A percentile compares a stretch with the other conserved stretches of the same genome.
Evolutionary conservation across 1,140 invertebrate species (phyloP).

Genomic region (Drosophila arizonae): DNA sequence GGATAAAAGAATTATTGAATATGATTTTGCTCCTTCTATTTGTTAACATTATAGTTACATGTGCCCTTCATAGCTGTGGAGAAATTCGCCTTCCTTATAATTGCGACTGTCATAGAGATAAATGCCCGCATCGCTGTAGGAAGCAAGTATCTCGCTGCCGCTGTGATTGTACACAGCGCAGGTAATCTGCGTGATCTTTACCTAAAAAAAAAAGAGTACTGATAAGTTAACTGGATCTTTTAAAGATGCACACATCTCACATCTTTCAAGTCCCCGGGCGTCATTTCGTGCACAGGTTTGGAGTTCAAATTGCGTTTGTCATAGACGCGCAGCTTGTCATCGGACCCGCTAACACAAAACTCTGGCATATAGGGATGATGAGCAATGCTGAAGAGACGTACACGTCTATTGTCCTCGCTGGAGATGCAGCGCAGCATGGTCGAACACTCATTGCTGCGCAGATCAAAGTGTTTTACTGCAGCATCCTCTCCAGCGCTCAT

Average conservation of each 20-base stretch:
- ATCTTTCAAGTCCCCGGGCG: conserved; percentile 72
- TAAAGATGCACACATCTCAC: conserved; percentile 39
- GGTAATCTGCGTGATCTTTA: conserved; percentile 87
- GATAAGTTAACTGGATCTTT: neutral
- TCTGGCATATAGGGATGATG: conserved; percentile 92
- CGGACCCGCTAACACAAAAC: conserved; percentile 91
- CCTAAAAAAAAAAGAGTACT: conserved; percentile 12
- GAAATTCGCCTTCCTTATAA: conserved; percentile 84
- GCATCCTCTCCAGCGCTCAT: conserved; percentile 95
- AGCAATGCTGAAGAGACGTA: conserved; percentile 92
- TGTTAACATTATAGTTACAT: conserved; percentile 49
- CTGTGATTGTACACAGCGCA: conserved; percentile 96
- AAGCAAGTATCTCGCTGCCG: conserved; percentile 94
- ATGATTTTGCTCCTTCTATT: neutral
- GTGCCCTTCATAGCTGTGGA: conserved; percentile 91
- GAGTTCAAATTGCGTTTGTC: conserved; percentile 86
- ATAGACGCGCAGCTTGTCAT: conserved; percentile 87
- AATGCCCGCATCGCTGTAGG: conserved; percentile 97
- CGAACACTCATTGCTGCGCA: conserved; percentile 85
- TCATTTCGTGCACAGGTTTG: conserved; percentile 83
- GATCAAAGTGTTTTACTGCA: conserved; percentile 90
- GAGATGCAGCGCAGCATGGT: conserved; percentile 36
- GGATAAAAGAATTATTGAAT: neutral
- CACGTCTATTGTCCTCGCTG: conserved; percentile 76
- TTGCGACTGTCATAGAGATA: conserved; percentile 92